Base-by-base conservation (phyloP, 2,113 vertebrate genomes). In the Empidonax alnorum region DNA sequence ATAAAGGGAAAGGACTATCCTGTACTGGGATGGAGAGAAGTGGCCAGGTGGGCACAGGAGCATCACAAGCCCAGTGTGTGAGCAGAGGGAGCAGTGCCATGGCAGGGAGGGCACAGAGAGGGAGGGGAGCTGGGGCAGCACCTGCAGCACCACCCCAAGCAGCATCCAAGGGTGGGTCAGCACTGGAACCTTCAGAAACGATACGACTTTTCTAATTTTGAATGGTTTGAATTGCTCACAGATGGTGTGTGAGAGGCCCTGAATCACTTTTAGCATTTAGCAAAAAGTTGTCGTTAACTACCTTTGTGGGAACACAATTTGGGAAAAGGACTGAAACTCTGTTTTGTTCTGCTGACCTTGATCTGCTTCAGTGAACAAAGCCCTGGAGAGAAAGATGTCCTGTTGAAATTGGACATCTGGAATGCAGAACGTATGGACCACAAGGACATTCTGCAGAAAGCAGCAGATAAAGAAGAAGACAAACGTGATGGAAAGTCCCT, bases 41-140 rank as follows among this genome's bases (percentile, higher is more conserved):
- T 10, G 66, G 20, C 23, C 56, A 42, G 62, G 31, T 2, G 11
- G 75, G 19, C 41, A 50, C 0, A 0, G 39, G 16, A 69, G 27
- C 14, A 35, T 35, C 81, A 27, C 55, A 62, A 12, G 3, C 35
- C 42, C 0, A 1, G 9, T 13, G 35, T 0, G 3, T 39, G 44
- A 42, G 9, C 8, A 14, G 56, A 46, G 73, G 35, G 37, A 4
- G 47, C 55, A 5, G 1, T 2, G 4, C 19, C 0, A 0, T 12
- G 53, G 35, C 5, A 2, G n/a, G 10, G 49, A 39, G 50, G 53
- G n/a, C 41, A 46, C 3, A 3, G 12, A 0, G 17, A 47, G 9
- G 0, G 1, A 47, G 39, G 28, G 12, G 42, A 35, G 39, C 10
- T 74, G 35, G 84, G 25, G 56, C n/a, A 59, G 56, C 22, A 59